Base-by-base conservation (phyloP, 2,797 vertebrate genomes). In the Pangasius krempfi region DNA sequence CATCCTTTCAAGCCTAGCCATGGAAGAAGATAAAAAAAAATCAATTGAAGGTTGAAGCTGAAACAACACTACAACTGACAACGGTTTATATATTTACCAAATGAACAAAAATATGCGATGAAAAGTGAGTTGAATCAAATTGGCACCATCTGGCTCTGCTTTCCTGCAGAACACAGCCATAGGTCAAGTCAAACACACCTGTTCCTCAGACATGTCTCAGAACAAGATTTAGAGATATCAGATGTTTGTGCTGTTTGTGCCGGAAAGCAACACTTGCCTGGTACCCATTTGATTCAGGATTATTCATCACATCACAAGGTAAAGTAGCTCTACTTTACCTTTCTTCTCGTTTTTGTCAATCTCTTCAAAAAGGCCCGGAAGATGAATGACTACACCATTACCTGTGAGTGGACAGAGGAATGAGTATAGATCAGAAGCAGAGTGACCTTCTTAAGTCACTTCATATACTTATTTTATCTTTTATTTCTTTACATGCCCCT, bases 331-430 rank as follows among this genome's bases (percentile, higher is more conserved):
- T 64, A 75, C 44, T 72, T 86, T 94, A 99, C 99, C 99, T 97
- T 99, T 99, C 94, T 98, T 99, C 86, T 99, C 99, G 78, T 99
- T 99, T 96, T 99, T 99, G 93, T 99, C 98, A 14, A 98, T 98
- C 92, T 99, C 99, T 92, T 99, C 99, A 92, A 99, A 99, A 94
- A 99, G 94, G 89, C 98, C 99, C 0, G 98, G 98, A 91, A 99
- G 95, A 96, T 99, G 98, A 94, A 99, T 97, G 90, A 99, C 99
- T 85, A 99, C 99, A 33, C 99, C 99, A 9, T 99, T 99, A 90
- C 99, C 99, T 99, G 93, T 47, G 91, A 62, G 47, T 60, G 25
- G 44, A 89, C 20, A 85, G 20, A 75, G 25, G 50, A 84, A 84
- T 12, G 4, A 66, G 60, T 30, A 52, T n/a, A 60, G 22, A 27